Percentiles rank a stretch among this genome's conserved stretches.
phyloP scores from a whole-genome alignment of 2,888 invertebrate genomes.

The Drosophila mayaguana region DNA sequence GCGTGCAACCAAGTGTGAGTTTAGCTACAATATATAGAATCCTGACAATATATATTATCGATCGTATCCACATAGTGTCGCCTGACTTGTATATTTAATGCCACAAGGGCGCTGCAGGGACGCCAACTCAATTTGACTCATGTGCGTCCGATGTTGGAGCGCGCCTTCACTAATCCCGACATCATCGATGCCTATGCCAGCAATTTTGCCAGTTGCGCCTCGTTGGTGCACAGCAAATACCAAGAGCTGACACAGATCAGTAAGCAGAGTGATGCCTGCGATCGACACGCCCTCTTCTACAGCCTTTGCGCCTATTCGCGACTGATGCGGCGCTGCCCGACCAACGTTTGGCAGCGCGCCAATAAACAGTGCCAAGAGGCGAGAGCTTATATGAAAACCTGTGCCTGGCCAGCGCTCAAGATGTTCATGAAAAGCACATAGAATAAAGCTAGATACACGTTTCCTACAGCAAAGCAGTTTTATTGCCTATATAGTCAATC shows the following conservation, averaged over 20 bases:
- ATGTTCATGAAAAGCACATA: constrained; percentile 66
- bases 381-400: constrained; percentile 44
- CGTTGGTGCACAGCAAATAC: constrained; percentile 49
- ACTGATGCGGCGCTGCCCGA: constrained; percentile 55
- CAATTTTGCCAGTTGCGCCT: constrained; percentile 54
- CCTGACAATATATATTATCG: not conserved
- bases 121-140: constrained; percentile 33
- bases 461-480: not conserved
- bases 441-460: constrained; percentile 6
- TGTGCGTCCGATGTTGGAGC: constrained; percentile 62
- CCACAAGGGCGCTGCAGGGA: constrained; percentile 44
- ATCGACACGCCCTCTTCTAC: constrained; percentile 68
- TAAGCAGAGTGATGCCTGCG: constrained; percentile 61
- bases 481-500: constrained; percentile 46
- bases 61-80: constrained; percentile 48
- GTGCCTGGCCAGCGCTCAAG: constrained; percentile 62
- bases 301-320: constrained; percentile 66
- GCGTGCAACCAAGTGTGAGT: constrained; percentile 60
- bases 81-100: constrained; percentile 68
- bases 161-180: constrained; percentile 44
- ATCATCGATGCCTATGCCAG: constrained; percentile 53
- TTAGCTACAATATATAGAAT: not conserved
- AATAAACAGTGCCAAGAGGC: constrained; percentile 58
- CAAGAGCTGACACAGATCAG: constrained; percentile 47
- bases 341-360: constrained; percentile 46